Evolutionary conservation across 2,113 vertebrate genomes (phyloP).

Genomic region (Candoia aspera): DNA sequence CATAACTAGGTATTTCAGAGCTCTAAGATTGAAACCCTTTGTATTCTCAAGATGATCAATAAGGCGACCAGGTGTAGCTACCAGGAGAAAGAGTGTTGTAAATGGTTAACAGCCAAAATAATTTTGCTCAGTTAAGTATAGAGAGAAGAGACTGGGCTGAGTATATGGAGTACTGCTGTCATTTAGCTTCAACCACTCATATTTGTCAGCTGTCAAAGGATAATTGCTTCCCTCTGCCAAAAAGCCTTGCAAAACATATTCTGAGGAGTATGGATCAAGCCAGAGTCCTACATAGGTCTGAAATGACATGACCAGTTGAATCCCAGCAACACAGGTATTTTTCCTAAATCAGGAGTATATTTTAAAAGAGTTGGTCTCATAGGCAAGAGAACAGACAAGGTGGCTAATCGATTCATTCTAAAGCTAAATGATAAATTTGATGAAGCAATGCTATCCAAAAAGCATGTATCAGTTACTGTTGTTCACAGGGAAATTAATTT

Average conservation of each 20-base stretch:
- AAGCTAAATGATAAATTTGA: not conserved
- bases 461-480: not conserved
- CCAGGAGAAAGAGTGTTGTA: not conserved
- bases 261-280: not conserved
- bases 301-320: not conserved
- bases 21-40: constrained; percentile 92
- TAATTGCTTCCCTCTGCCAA: not conserved
- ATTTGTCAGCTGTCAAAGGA: not conserved
- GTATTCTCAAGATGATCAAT: constrained; percentile 98
- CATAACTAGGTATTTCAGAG: constrained; percentile 95
- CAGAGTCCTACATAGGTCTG: not conserved
- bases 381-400: not conserved
- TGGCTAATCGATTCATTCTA: not conserved
- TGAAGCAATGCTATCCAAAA: not conserved
- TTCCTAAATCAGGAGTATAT: not conserved
- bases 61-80: constrained; percentile 93
- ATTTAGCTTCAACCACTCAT: not conserved
- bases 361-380: not conserved
- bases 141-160: no score
- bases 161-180: not conserved
- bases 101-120: constrained; percentile 24
- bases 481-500: not conserved
- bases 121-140: not conserved
- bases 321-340: not conserved
- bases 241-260: not conserved